Percentiles rank a stretch among this genome's conserved stretches.
Evolutionary conservation across 2,797 vertebrate species (phyloP).

Genomic region (Falco concolor): DNA sequence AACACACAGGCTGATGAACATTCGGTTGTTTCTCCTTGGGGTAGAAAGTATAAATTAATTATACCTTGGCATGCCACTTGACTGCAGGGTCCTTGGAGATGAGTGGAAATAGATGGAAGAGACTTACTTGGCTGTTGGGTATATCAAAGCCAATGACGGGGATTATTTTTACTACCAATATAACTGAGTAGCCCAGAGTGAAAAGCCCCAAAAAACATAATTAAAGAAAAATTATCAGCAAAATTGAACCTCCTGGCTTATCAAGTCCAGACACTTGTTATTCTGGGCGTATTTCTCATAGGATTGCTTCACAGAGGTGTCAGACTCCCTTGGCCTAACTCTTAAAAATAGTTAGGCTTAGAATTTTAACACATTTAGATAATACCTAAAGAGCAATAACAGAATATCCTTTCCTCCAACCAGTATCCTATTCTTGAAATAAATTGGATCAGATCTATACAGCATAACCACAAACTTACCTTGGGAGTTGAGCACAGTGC

Average conservation of each 20-base stretch:
- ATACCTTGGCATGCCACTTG: slow-evolving; percentile 30
- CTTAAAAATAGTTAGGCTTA: background rate
- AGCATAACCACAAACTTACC: background rate
- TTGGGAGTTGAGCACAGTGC: background rate
- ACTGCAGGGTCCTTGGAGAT: background rate
- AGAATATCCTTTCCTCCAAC: background rate
- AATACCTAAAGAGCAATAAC: background rate
- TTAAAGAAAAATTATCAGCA: slow-evolving; percentile 4
- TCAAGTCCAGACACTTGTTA: background rate
- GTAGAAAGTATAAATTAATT: slow-evolving; percentile 52
- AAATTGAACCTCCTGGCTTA: background rate
- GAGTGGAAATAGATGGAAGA: slow-evolving; percentile 1
- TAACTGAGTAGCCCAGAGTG: background rate
- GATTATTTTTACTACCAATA: background rate
- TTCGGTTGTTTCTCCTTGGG: background rate
- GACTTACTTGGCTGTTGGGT: background rate
- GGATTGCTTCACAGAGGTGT: background rate
- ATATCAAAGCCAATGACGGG: background rate
- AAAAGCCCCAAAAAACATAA: background rate
- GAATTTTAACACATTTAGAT: background rate
- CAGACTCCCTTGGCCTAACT: background rate
- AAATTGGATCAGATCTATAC: background rate
- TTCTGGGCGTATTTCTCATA: background rate
- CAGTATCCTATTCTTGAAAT: background rate
- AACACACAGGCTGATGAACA: background rate